Base-by-base conservation (phyloP, 2,888 invertebrate genomes). In the Zelleria hepariella region DNA sequence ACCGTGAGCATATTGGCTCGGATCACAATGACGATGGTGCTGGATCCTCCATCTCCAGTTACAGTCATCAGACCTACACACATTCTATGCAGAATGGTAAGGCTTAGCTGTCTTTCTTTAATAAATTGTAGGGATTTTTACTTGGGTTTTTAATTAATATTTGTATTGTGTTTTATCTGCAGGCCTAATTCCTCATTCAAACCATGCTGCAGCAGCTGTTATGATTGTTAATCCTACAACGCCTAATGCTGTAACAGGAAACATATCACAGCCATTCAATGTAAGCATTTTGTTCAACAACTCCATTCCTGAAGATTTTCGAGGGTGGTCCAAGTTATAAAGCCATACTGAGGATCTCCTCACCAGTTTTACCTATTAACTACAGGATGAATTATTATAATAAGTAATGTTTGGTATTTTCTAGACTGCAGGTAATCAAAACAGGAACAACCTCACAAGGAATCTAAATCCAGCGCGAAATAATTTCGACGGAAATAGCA, bases 181-280 rank as follows among this genome's bases (percentile, higher is more conserved):
- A 85, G 89, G 88, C 62, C 67, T 87, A 69, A 85, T 78, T 67
- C 83, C 88, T 21, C 89, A 89, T 65, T 79, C 88, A 18, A 88
- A 86, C 65, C 89, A 89, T 77, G 80, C 85, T 59, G 84, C 89
- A 51, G 88, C 89, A 62, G 89, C 89, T 74, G 87, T 89, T 58
- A 89, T 89, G 89, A 88, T 89, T 65, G 89, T 89, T 0, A 89
- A 89, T 64, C 89, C 89, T 20, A 89, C 89, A 48, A 89, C 89
- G 61, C 89, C 89, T 56, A 89, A 87, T 69, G 82, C 89, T 62
- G 77, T 82, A 51, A 75, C 83, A 59, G 86, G 81, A 66, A 86
- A 80, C 69, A 78, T 85, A 63, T 72, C 83, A 59, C 87, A 87
- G 69, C 81, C 82, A 59, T 84, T 81, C 68, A 87, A 84, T 73